A percentile compares a stretch with the other conserved stretches of the same genome.
Evolutionary conservation across 2,797 vertebrate species (phyloP).

Genomic region (Vultur gryphus): DNA sequence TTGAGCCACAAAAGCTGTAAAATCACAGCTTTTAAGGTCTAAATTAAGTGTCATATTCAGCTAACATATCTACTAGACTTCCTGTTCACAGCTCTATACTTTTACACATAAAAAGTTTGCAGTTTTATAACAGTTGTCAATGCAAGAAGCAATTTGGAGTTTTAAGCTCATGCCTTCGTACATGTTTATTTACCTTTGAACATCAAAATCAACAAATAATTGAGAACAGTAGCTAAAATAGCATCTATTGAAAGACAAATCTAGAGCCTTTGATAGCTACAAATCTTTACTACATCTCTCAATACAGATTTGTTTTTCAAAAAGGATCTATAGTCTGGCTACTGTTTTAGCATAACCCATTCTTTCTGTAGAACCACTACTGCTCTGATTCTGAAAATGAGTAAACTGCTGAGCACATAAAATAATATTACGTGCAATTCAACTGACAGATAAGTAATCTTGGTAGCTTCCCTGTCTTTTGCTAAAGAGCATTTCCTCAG

Average conservation of each 20-base stretch:
- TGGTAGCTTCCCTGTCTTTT: background rate
- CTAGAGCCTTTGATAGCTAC: background rate
- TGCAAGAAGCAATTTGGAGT: background rate
- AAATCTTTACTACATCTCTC: background rate
- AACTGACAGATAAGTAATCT: background rate
- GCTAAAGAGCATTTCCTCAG: conserved; percentile 4
- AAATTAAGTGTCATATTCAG: background rate
- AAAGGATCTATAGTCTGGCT: background rate
- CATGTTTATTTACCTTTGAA: background rate
- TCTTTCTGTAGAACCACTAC: background rate
- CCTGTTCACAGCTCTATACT: background rate
- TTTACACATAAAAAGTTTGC: background rate
- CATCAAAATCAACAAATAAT: background rate
- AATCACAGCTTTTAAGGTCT: background rate
- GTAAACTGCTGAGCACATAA: background rate
- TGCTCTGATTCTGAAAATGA: background rate
- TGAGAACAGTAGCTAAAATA: background rate
- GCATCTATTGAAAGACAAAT: background rate
- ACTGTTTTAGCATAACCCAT: background rate
- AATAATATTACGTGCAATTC: background rate
- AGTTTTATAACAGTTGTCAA: background rate
- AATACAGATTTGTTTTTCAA: background rate
- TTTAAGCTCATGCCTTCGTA: background rate
- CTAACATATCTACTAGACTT: background rate
- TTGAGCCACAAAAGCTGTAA: background rate